These are phyloP conservation scores for Dreissena rostriformis DNA, from an alignment of 1,140 invertebrate genomes.

Conservation along the genomic window DNA sequence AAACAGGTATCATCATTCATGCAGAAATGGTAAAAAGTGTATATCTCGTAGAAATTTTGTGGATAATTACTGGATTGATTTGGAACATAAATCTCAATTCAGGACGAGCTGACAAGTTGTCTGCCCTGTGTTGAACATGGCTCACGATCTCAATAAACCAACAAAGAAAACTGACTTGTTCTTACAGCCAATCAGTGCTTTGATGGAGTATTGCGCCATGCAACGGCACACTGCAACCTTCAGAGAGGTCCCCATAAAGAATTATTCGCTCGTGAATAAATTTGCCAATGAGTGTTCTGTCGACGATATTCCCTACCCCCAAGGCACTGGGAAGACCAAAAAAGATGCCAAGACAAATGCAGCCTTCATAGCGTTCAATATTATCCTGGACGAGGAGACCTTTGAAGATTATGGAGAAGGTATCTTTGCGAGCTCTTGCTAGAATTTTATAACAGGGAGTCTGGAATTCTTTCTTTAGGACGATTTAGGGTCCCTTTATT, in stretches of 20 bases:
- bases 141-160: no score
- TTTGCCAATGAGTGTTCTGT: conserved; percentile 70
- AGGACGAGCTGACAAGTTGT: no score
- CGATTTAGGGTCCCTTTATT: no score
- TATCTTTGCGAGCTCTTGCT: background rate
- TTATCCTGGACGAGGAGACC: conserved; percentile 62
- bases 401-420: conserved; percentile 64
- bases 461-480: no score
- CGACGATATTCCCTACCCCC: conserved; percentile 67
- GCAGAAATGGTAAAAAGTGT: background rate
- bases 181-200: conserved; percentile 70
- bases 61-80: no score
- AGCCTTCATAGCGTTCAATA: conserved; percentile 69
- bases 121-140: no score
- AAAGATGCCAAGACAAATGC: conserved; percentile 77
- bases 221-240: conserved; percentile 55
- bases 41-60: no score
- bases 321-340: conserved; percentile 74
- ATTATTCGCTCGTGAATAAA: conserved; percentile 50
- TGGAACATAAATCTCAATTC: no score
- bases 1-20: conserved; percentile 65
- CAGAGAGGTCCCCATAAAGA: conserved; percentile 61
- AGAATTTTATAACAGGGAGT: no score
- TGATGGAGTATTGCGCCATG: conserved; percentile 74
- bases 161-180: no score